These are phyloP conservation scores for Eolophus roseicapilla DNA, from an alignment of 2,113 vertebrate genomes.

Conservation along the genomic window DNA sequence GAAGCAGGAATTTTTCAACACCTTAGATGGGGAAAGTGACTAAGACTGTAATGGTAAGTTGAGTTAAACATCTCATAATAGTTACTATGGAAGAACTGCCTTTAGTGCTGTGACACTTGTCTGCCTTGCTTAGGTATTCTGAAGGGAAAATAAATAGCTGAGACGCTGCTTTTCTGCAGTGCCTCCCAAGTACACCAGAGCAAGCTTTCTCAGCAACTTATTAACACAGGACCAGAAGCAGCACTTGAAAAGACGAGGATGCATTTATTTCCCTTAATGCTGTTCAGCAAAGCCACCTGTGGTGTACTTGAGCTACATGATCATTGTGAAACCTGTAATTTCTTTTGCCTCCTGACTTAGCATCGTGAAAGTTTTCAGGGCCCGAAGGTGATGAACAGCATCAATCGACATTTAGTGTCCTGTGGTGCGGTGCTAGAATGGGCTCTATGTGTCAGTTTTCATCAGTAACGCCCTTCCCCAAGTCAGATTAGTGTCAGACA, in stretches of 20 bases:
- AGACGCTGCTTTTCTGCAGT: neutral
- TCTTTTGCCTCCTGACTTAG: too few relatives aligned
- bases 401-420: rapidly evolving
- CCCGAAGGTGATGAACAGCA: neutral
- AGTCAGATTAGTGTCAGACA: rapidly evolving
- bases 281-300: neutral
- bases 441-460: rapidly evolving
- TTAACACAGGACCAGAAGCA: neutral
- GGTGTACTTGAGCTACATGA: neutral
- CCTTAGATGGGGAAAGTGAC: neutral
- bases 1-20: neutral
- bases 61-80: neutral
- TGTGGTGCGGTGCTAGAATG: rapidly evolving
- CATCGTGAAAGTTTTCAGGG: neutral
- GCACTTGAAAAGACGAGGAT: neutral
- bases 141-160: neutral
- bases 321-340: neutral
- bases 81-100: neutral
- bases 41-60: neutral
- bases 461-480: rapidly evolving
- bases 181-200: too few relatives aligned
- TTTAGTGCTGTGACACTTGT: rapidly evolving
- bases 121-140: neutral
- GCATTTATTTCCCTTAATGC: neutral
- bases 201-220: too few relatives aligned